Conservation (phyloP, 2,888 invertebrate genomes). For the Brenthis ino region DNA sequence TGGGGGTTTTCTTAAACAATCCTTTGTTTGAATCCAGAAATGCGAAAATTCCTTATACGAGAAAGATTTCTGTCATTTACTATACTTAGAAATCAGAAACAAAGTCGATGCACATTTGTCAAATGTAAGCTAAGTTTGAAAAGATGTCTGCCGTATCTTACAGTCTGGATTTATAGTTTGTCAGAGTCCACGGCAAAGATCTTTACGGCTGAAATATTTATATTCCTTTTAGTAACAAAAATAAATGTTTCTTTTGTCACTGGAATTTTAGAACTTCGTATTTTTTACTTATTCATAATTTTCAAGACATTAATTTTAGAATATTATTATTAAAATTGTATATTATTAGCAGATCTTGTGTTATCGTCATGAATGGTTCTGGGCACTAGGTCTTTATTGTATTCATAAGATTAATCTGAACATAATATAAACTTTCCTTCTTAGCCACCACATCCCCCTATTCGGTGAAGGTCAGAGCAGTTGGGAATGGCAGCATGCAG, state of each 20-base stretch:
- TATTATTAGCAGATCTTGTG: neutral
- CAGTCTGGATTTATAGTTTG: conserved; percentile 35
- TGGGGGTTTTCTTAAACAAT: neutral
- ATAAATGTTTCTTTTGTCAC: no score
- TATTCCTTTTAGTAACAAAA: neutral
- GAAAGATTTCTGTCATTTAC: conserved; percentile 1
- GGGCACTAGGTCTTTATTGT: no score
- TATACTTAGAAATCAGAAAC: neutral
- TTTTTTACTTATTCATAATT: no score
- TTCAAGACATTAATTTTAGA: no score
- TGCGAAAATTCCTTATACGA: neutral
- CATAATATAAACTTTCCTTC: conserved; percentile 10
- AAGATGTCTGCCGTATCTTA: conserved; percentile 27
- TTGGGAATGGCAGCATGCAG: conserved; percentile 90
- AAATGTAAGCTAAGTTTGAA: conserved; percentile 13
- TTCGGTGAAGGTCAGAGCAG: conserved; percentile 88
- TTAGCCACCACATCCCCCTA: conserved; percentile 92
- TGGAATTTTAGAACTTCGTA: no score
- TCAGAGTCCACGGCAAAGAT: conserved; percentile 39
- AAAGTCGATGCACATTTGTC: conserved; percentile 2
- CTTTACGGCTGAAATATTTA: conserved; percentile 28
- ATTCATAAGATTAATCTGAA: neutral
- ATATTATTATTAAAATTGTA: neutral
- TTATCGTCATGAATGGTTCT: no score
- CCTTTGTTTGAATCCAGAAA: conserved; percentile 2